Evolutionary conservation across 2,888 invertebrate genomes (phyloP), one percentile per base, ranked within the genome.

Genomic region (Drepana falcataria): DNA sequence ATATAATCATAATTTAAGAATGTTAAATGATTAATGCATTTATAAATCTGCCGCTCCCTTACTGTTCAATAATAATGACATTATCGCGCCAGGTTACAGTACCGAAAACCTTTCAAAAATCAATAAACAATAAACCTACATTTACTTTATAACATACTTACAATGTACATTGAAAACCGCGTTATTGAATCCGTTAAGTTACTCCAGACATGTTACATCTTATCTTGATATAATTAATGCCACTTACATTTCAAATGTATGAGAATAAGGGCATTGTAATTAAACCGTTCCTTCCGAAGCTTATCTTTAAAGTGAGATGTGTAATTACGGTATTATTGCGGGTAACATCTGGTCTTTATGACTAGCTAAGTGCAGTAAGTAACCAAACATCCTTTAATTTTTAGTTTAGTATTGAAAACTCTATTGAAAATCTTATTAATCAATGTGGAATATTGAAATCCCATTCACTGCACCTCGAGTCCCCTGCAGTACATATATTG

Each of bases 251-350:
- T 55, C 54, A 56, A 53, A 56, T 41, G 48, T 54, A 58, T 60
- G 63, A 55, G 62, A 64, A 61, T 62, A 57, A 58, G 59, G 60
- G 62, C 63, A 57, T 53, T 59, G 56, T 60, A 65, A 66, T 66
- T 64, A 64, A 64, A 61, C 55, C 57, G 60, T 62, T 58, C 54
- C 47, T 53, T 52, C 53, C 37, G 21, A 54, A 51, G 48, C 54
- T 54, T 60, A 59, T 60, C 59, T 59, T 55, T 59, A 57, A 3
- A 37, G 4, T 35, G 37, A 5, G 53, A 55, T 52, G 52, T 37
- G 58, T 55, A 56, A 60, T 62, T 60, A 61, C 55, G 52, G 51
- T 55, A 57, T 62, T 58, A 58, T 59, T 64, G 60, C 55, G 54
- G 59, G 54, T 55, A 53, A 51, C 48, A 21, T 40, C 48, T 54